These are phyloP conservation scores for Eutolmus rufibarbis DNA, from an alignment of 2,888 invertebrate species.

Conservation along the genomic window DNA sequence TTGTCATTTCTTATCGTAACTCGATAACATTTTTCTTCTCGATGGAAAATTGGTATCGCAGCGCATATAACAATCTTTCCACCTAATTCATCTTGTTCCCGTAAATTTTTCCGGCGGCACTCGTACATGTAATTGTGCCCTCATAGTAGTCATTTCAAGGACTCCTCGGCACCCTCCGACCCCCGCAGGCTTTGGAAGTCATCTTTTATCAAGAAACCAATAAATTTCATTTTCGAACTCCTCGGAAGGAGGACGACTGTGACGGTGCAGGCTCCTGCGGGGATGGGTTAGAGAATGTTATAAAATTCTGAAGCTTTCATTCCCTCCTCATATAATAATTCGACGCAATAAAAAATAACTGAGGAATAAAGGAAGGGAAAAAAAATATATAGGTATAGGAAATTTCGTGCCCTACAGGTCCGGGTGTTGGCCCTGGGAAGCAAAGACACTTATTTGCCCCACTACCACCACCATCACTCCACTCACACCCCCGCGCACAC, in stretches of 20 bases:
- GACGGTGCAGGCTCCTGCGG: neutral
- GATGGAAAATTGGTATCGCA: neutral
- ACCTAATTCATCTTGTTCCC: neutral
- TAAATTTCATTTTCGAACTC: conserved; percentile 23
- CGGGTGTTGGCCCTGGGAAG: neutral
- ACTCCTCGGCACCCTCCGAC: neutral
- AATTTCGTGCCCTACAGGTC: neutral
- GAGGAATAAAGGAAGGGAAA: neutral
- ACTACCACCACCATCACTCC: neutral
- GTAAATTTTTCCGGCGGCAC: neutral
- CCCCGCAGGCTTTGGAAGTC: neutral
- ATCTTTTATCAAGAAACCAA: conserved; percentile 20
- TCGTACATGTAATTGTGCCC: neutral
- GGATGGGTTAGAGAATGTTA: neutral
- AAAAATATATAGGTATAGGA: neutral
- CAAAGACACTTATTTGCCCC: neutral
- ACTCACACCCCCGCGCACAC: neutral
- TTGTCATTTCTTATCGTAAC: neutral
- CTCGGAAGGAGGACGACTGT: neutral
- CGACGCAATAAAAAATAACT: conserved; percentile 14
- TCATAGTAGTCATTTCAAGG: neutral
- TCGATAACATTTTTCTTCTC: neutral
- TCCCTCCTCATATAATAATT: conserved; percentile 5
- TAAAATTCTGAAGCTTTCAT: conserved; percentile 17
- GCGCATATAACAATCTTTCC: neutral